phyloP scores from a whole-genome alignment of 2,888 invertebrate genomes.

The Drosophila monieri region DNA sequence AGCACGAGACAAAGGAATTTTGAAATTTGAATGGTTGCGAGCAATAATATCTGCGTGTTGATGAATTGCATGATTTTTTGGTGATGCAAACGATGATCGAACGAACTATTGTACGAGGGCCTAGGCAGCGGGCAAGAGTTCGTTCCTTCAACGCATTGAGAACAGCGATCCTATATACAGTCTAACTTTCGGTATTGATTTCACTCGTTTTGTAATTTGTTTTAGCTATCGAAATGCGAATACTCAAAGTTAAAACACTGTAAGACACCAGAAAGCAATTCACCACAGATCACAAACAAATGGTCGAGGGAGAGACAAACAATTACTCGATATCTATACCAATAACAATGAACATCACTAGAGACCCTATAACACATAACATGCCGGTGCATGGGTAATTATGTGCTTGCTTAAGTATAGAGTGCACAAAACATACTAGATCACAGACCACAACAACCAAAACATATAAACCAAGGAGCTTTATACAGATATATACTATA shows the following conservation, averaged over 20 bases:
- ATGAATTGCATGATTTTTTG: slow-evolving; percentile 81
- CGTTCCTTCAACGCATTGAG: slow-evolving; percentile 76
- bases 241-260: slow-evolving; percentile 57
- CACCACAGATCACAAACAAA: slow-evolving; percentile 53
- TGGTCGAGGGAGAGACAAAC: slow-evolving; percentile 34
- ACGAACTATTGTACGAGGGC: slow-evolving; percentile 76
- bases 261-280: slow-evolving; percentile 58
- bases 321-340: slow-evolving; percentile 43
- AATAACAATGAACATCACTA: slow-evolving; percentile 69
- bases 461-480: slow-evolving; percentile 68
- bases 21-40: slow-evolving; percentile 82
- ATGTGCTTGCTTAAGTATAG: slow-evolving; percentile 73
- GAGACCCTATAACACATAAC: slow-evolving; percentile 66
- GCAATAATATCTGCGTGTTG: slow-evolving; percentile 85
- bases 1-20: slow-evolving; percentile 50
- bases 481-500: slow-evolving; percentile 44
- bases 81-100: slow-evolving; percentile 81
- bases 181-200: slow-evolving; percentile 61
- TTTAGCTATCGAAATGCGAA: slow-evolving; percentile 29
- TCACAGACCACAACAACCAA: slow-evolving; percentile 25
- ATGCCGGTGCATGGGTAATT: slow-evolving; percentile 72
- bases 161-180: slow-evolving; percentile 67
- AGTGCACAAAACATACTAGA: slow-evolving; percentile 50
- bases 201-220: slow-evolving; percentile 23
- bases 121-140: slow-evolving; percentile 61